phyloP scores from a whole-genome alignment of 1,140 invertebrate genomes.

The Delia radicum region DNA sequence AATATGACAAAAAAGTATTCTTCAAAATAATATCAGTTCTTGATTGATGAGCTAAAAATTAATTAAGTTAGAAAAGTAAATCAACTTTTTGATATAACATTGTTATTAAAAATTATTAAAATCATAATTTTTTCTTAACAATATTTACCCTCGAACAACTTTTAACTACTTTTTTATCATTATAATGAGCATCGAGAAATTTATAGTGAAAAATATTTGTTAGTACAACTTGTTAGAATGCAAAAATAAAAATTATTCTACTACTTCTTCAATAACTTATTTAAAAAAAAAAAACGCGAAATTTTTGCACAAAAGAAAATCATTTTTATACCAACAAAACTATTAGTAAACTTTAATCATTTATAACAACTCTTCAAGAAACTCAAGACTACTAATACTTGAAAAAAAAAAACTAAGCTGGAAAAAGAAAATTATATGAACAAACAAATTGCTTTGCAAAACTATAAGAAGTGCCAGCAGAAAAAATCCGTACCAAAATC shows the following conservation, averaged over 20 bases:
- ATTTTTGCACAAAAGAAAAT: not conserved
- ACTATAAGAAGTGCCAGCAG: not conserved
- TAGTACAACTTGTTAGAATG: not conserved
- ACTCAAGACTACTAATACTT: not conserved
- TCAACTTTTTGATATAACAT: too few relatives aligned
- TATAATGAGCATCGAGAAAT: not conserved
- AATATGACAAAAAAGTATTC: too few relatives aligned
- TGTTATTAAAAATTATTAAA: too few relatives aligned
- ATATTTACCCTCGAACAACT: not conserved
- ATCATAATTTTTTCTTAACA: not conserved
- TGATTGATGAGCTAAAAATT: too few relatives aligned
- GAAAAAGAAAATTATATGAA: not conserved
- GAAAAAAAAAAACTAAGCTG: not conserved
- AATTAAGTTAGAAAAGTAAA: too few relatives aligned
- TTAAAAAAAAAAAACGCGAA: not conserved
- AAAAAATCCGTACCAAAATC: not conserved
- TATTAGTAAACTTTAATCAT: conserved; percentile 9
- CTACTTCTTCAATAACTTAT: not conserved
- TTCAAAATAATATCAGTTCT: too few relatives aligned
- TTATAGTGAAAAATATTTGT: not conserved
- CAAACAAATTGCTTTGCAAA: conserved; percentile 16
- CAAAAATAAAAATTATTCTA: too few relatives aligned
- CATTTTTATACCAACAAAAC: conserved; percentile 1
- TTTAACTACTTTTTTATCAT: not conserved
- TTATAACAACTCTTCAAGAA: not conserved